Evolutionary conservation across 2,888 invertebrate genomes (phyloP).

Genomic region (Apamea sordens): DNA sequence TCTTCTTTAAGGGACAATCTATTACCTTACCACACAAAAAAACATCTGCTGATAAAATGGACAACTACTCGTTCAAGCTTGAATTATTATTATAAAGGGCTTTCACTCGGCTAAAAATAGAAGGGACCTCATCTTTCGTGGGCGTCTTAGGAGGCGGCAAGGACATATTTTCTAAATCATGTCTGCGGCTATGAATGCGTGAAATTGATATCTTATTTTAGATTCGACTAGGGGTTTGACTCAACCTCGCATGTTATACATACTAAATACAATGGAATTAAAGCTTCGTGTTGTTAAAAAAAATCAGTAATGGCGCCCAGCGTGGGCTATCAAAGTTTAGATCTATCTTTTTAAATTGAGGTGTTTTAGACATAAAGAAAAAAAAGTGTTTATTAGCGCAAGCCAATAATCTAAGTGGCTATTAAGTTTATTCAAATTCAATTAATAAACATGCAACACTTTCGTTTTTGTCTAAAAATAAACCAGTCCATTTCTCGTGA

Average conservation of each 20-base stretch:
- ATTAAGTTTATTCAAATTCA: background rate
- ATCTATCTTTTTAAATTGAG: background rate
- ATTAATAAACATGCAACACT: conserved; percentile 1
- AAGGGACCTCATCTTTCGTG: conserved; percentile 22
- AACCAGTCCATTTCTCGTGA: conserved; percentile 7
- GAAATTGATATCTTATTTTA: conserved; percentile 46
- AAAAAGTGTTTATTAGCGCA: background rate
- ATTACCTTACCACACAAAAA: background rate
- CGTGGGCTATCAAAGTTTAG: background rate
- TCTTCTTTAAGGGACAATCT: background rate
- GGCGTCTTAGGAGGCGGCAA: conserved; percentile 10
- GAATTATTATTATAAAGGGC: conserved; percentile 20
- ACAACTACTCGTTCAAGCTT: background rate
- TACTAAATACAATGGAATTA: background rate
- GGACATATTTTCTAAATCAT: conserved; percentile 16
- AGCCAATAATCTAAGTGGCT: background rate
- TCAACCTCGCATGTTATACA: background rate
- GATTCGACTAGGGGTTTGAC: background rate
- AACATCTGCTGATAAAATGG: background rate
- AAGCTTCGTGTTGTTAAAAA: background rate
- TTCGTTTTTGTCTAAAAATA: conserved; percentile 12
- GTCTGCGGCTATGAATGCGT: conserved; percentile 20
- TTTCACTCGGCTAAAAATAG: conserved; percentile 44
- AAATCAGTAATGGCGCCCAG: conserved; percentile 15
- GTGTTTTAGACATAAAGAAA: background rate